Evolutionary conservation across 2,888 invertebrate genomes (phyloP), one percentile per base, ranked within the genome.

Genomic region (Leptinotarsa haldemani): DNA sequence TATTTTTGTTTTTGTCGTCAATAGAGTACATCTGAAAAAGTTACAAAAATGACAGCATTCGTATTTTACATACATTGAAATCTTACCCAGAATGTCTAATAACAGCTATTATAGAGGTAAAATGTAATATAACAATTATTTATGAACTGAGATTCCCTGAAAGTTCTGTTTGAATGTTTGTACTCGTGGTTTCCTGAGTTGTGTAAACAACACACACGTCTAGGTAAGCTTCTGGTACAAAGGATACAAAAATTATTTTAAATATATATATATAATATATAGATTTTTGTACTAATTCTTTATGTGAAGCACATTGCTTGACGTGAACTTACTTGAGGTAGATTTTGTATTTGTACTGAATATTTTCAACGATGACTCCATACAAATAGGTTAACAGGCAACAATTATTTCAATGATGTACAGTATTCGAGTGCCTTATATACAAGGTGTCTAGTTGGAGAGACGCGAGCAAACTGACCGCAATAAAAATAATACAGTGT

Each of bases 311-410:
- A 73, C 61, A 75, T 71, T 71, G 77, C 76, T 77, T 73, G 40
- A 77, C 77, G 73, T 79, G 77, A 76, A 78, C 78, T 80, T 79
- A 78, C 77, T 77, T 84, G 84, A 84, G 84, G 84, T 84, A 84
- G 84, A 83, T 83, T 82, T 83, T 83, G 82, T 84, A 80, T 83
- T 84, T 83, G 82, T 83, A 84, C 83, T 83, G 81, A 82, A 69
- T 79, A 73, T 74, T 73, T 73, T 75, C 74, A 78, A 78, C 77
- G 78, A 75, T 77, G 78, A 77, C 74, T 40, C 65, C 77, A 80
- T 78, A 82, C 77, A 81, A 77, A 78, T 79, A 76, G 70, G 79
- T 79, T 81, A 82, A 84, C 83, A 83, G 82, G 83, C 83, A 83
- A 83, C 82, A 82, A 82, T 82, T 74, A 81, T 80, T 80, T 78